A percentile compares a stretch with the other conserved stretches of the same genome.
phyloP scores from a whole-genome alignment of 2,888 invertebrate species.

The Caenorhabditis panamensis region DNA sequence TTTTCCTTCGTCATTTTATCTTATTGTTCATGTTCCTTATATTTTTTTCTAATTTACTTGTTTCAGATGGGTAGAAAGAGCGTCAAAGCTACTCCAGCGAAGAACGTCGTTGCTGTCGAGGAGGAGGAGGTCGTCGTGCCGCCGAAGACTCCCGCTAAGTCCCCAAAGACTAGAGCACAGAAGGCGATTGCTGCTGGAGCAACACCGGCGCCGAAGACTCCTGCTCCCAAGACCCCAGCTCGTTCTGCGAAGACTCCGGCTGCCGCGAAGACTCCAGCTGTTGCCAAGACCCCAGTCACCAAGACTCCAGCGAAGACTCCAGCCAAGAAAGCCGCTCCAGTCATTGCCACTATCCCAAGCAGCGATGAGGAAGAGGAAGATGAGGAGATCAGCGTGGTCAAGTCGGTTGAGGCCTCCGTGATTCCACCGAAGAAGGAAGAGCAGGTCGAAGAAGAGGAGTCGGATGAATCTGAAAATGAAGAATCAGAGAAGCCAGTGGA shows the following conservation, averaged over 20 bases:
- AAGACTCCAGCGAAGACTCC: conserved; percentile 27
- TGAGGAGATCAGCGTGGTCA: conserved; percentile 20
- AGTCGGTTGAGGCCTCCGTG: conserved; percentile 2
- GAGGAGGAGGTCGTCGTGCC: conserved; percentile 11
- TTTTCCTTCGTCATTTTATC: background rate
- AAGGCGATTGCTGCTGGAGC: conserved; percentile 27
- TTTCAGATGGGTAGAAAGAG: conserved; percentile 60
- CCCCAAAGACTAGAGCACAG: conserved; percentile 43
- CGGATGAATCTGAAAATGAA: conserved; percentile 5
- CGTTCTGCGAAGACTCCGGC: conserved; percentile 12
- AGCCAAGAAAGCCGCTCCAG: conserved; percentile 12
- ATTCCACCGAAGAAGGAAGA: conserved; percentile 13
- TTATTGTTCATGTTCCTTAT: conserved; percentile 3
- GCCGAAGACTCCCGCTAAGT: conserved; percentile 45
- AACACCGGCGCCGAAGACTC: conserved; percentile 31
- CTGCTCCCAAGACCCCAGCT: conserved; percentile 13
- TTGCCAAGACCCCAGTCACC: conserved; percentile 10
- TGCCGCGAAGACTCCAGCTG: conserved; percentile 21
- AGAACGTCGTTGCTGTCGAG: conserved; percentile 8
- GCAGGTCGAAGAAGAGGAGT: conserved; percentile 15
- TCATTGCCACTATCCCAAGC: conserved; percentile 7
- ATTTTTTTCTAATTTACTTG: background rate
- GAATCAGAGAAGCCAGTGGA: conserved; percentile 9
- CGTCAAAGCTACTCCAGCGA: conserved; percentile 37
- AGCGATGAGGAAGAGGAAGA: conserved; percentile 31